Evolutionary conservation across 2,797 vertebrate genomes (phyloP).

Genomic region (Borostomias antarcticus): DNA sequence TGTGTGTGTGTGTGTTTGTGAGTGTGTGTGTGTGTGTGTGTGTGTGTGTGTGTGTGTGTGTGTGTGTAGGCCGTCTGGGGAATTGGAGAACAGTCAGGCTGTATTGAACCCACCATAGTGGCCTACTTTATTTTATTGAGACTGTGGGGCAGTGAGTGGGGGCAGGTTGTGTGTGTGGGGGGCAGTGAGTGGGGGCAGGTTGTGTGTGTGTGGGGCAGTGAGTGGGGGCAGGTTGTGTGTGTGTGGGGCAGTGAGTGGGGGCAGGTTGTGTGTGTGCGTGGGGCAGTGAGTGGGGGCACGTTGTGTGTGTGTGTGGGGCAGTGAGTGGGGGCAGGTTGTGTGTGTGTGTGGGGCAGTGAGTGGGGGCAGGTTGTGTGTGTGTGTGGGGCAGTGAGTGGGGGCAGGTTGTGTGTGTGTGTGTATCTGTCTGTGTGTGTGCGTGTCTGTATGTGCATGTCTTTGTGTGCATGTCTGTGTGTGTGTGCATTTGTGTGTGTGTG

Average conservation of each 20-base stretch:
- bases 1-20: slow-evolving; percentile 1
- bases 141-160: slow-evolving; percentile 17
- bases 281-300: slow-evolving; percentile 27
- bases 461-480: too few species aligned
- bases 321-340: background rate
- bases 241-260: slow-evolving; percentile 54
- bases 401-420: slow-evolving; percentile 29
- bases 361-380: too few species aligned
- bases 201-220: slow-evolving; percentile 30
- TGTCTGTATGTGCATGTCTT: too few species aligned
- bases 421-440: slow-evolving; percentile 25
- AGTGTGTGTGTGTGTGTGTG: background rate
- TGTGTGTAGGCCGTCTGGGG: slow-evolving; percentile 60
- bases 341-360: too few species aligned
- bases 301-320: too few species aligned
- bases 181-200: slow-evolving; percentile 25
- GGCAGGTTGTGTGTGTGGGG: slow-evolving; percentile 7
- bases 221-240: too few species aligned
- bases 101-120: slow-evolving; percentile 52
- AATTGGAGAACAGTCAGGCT: slow-evolving; percentile 39
- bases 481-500: too few species aligned
- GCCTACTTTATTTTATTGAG: slow-evolving; percentile 54
- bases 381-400: too few species aligned
- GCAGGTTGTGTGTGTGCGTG: slow-evolving; percentile 44
- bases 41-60: background rate